Percentiles rank a stretch among this genome's conserved stretches.
phyloP scores from a whole-genome alignment of 2,797 vertebrate species.

The Rhynchonycteris naso region DNA sequence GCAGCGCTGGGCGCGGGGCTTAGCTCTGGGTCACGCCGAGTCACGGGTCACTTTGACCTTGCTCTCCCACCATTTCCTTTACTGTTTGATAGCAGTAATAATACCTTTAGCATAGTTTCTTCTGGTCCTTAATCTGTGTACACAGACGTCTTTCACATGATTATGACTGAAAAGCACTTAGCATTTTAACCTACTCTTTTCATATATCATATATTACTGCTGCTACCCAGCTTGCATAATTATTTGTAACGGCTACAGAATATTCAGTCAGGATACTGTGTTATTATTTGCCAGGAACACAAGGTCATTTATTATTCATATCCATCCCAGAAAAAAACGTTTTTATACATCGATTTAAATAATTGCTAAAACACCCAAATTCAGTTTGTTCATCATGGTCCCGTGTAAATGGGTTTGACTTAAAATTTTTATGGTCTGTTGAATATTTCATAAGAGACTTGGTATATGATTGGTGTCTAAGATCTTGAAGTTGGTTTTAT shows the following conservation, averaged over 20 bases:
- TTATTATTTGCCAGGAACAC: not conserved
- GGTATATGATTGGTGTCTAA: not conserved
- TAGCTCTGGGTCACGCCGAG: not conserved
- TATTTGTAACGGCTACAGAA: not conserved
- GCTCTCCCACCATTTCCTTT: not conserved
- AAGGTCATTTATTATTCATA: not conserved
- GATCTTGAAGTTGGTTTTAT: not conserved
- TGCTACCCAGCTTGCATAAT: not conserved
- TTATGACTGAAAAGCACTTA: not conserved
- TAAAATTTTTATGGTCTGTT: not conserved
- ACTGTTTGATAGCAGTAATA: not conserved
- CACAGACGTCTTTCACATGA: not conserved
- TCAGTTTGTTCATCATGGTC: not conserved
- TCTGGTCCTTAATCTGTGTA: not conserved
- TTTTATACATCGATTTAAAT: constrained; percentile 16
- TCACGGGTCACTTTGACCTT: not conserved
- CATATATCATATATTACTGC: not conserved
- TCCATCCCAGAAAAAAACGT: not conserved
- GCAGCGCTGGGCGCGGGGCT: not conserved
- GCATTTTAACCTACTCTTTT: not conserved
- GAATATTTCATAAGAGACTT: not conserved
- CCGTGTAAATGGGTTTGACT: not conserved
- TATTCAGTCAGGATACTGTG: not conserved
- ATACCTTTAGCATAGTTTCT: not conserved
- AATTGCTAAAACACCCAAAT: not conserved